Evolutionary conservation across 2,113 vertebrate genomes (phyloP), one percentile per base, ranked within the genome.

Genomic region (Dolichallabes microphthalmus): DNA sequence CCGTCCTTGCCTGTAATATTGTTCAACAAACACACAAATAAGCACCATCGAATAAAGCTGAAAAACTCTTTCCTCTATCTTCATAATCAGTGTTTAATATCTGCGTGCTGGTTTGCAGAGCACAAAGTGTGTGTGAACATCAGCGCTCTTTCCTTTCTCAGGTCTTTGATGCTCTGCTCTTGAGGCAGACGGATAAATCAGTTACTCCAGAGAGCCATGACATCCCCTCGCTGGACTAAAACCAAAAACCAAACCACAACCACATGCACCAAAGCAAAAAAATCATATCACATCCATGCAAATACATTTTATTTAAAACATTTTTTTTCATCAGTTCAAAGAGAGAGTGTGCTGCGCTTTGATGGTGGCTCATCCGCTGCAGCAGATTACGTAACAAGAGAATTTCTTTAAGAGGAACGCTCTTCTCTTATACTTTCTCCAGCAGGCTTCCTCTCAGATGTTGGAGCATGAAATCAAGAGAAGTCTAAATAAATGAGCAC

Each of bases 361-460:
- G 90, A 91, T 89, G 90, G 88, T 90, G 90, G 91, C 75, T 92
- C 91, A 87, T 88, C 84, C 84, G 86, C 89, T 90, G 88, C 90
- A 87, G 90, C 82, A 89, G 92, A 93, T 94, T 95, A 93, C 90
- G 92, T 93, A 92, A 93, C 90, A 85, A 92, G 87, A 92, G 89
- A 55, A 88, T 91, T 92, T 92, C 92, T 93, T 85, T 82, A 89
- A 93, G 92, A 93, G 88, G 91, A 90, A 93, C 91, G 88, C 85
- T 85, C 91, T 93, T 93, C 92, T 93, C 61, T 64, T 90, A 55
- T n/a, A 19, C 52, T 55, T 77, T 57, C 9, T 93, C 91, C 91
- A 86, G 91, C 90, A 89, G 92, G 91, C 93, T 15, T 61, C n/a
- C 74, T 76, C 45, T 50, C 19, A 27, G 53, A n/a, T 58, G 63